Evolutionary conservation across 2,113 vertebrate species (phyloP), one percentile per base, ranked within the genome.

Genomic region (Osmerus eperlanus): DNA sequence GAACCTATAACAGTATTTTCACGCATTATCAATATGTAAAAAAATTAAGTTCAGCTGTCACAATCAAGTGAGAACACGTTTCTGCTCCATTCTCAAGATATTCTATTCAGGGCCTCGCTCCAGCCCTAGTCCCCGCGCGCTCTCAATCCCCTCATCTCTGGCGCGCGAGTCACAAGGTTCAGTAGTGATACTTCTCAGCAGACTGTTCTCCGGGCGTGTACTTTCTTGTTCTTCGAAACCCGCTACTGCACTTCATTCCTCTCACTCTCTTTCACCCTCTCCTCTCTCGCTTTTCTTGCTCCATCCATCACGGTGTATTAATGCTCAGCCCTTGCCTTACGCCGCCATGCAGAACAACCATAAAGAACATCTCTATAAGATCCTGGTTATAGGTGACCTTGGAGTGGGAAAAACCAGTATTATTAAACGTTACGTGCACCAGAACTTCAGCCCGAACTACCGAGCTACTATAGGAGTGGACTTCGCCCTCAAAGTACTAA

Each of bases 401-500:
- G 92, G 92, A 18, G 92, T 93, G 12, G 92, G 92, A 0, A 93
- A 93, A 75, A 93, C 92, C 76, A 93, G 92, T 85, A 90, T 93
- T 81, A 93, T 93, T 65, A 98, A 98, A 71, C 95, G 97, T 6
- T 98, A 98, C 84, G 97, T 99, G 52, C 96, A 99, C 80, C 97
- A 97, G 89, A 97, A 90, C 68, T 94, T 89, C 85, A 93, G 92
- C 61, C 89, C 90, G 16, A 93, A 92, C 86, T 93, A 93, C 92
- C 91, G 96, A 59, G 97, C 97, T 77, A 99, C 97, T 80, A 99
- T 99, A 9, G 97, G 97, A 0, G 97, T 99, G 86, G 97, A 99
- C 85, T 99, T 99, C 82, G 97, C 97, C 14, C 92, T 99, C 69
- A 99, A 99, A 88, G 97, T 98, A 75, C 94, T 99, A 2, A 95